Evolutionary conservation across 37 sponge, comb jelly and placozoan species (phyloP).

Genomic region (Diacarnus erythraeanus): DNA sequence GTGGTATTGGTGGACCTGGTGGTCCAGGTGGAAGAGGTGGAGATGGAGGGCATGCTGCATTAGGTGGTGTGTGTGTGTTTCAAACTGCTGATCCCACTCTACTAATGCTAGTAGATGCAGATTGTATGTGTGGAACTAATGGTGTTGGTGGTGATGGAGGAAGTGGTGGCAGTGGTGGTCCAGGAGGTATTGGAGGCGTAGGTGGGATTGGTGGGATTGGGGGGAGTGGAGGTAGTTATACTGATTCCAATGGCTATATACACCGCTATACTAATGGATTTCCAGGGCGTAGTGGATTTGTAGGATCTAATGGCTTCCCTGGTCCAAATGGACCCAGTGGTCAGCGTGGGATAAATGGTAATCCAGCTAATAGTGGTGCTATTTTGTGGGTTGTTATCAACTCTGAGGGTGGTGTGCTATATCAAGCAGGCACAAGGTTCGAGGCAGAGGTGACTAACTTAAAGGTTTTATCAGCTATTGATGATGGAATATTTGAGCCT

Average conservation of each 20-base stretch:
- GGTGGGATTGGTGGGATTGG: conserved; percentile 63
- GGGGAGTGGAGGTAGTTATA: conserved; percentile 33
- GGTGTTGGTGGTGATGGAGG: conserved; percentile 58
- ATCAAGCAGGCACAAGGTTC: conserved; percentile 58
- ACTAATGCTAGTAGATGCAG: conserved; percentile 70
- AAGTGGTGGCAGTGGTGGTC: conserved; percentile 59
- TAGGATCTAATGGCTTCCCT: conserved; percentile 27
- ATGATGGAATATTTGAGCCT: conserved; percentile 87
- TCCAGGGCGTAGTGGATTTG: conserved; percentile 22
- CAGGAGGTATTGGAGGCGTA: conserved; percentile 59
- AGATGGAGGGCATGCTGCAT: conserved; percentile 65
- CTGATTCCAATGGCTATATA: conserved; percentile 32
- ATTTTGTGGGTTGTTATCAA: conserved; percentile 58
- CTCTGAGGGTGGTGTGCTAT: conserved; percentile 50
- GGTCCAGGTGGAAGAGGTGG: conserved; percentile 68
- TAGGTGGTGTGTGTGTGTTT: conserved; percentile 61
- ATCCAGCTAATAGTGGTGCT: conserved; percentile 47
- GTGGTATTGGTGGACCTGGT: conserved; percentile 76
- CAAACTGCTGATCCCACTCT: conserved; percentile 48
- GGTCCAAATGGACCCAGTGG: conserved; percentile 52
- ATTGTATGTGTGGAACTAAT: conserved; percentile 48
- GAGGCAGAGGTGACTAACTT: conserved; percentile 56
- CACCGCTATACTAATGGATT: conserved; percentile 28
- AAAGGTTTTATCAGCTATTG: conserved; percentile 58
- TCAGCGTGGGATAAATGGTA: conserved; percentile 39